Conservation (phyloP, 2,797 vertebrate genomes). For the Pteronotus mesoamericanus region DNA sequence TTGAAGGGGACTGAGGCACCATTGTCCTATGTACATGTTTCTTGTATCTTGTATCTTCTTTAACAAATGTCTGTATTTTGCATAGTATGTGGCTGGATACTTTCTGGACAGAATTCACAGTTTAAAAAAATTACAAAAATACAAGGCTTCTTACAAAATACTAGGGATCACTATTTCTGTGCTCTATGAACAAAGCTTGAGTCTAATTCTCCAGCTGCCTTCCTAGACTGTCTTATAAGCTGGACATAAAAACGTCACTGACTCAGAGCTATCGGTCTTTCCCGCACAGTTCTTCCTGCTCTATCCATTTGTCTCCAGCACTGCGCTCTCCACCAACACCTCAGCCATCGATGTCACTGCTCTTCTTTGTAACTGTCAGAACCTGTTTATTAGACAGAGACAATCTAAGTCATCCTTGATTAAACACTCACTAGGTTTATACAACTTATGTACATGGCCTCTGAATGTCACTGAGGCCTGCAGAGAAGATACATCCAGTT, state of each 20-base stretch:
- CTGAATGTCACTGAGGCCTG: not conserved
- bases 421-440: not conserved
- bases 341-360: not conserved
- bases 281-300: not conserved
- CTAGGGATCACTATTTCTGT: not conserved
- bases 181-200: not conserved
- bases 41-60: not conserved
- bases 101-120: not conserved
- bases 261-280: not conserved
- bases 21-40: not conserved
- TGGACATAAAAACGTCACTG: not conserved
- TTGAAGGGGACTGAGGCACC: not conserved
- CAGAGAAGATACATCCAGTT: not conserved
- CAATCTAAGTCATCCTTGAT: not conserved
- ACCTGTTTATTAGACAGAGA: not conserved
- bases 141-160: not conserved
- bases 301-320: too few species aligned
- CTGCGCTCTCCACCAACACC: not conserved
- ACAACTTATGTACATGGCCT: not conserved
- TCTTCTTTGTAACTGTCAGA: not conserved
- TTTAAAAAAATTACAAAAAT: not conserved
- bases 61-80: not conserved
- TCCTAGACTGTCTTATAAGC: not conserved
- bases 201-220: not conserved
- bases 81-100: not conserved